Base-by-base conservation (phyloP, 2,113 vertebrate species). In the Dipodomys merriami region DNA sequence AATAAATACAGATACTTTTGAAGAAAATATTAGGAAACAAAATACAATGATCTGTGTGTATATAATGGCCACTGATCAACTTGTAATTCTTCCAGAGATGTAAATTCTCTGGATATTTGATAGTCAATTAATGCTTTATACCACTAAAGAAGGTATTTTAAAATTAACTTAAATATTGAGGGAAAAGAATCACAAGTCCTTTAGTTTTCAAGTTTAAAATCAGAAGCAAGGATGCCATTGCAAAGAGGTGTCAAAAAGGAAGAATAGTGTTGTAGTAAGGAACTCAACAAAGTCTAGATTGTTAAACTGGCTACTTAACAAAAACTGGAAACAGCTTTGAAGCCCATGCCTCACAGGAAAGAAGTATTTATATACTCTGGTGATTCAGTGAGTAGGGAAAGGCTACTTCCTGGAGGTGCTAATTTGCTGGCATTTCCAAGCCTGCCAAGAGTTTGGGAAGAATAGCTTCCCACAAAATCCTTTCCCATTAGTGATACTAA, bases 371-470 rank as follows among this genome's bases (percentile, higher is more conserved):
- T 35, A 83, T n/a, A 62, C 8, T 8, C 20, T 18, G 46, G 22
- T 88, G 69, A 86, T 80, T 78, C 83, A 76, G 4, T 76, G 20
- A 80, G 39, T 71, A 62, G 60, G 69, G 79, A 94, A 87, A 44
- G 25, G 6, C 10, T 72, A 27, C 30, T 91, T 91, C 33, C 44
- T 67, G 53, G 44, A 83, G 33, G 20, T 94, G 62, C 88, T 91
- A 86, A 91, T 95, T 89, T 89, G 27, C 62, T 86, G 69, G 30
- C 27, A 74, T 94, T 94, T 89, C 62, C 20, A 91, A 69, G 8
- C 5, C 12, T 94, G 62, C 30, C 72, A 83, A 81, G 30, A 62
- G 27, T 19, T 7, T n/a, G 3, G 12, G 6, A 0, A 60, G 20
- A 7, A 57, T 6, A 67, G 7, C 8, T 94, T 91, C 88, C n/a